Evolutionary conservation across 1,140 invertebrate species (phyloP).

Genomic region (Nautilus pompilius): DNA sequence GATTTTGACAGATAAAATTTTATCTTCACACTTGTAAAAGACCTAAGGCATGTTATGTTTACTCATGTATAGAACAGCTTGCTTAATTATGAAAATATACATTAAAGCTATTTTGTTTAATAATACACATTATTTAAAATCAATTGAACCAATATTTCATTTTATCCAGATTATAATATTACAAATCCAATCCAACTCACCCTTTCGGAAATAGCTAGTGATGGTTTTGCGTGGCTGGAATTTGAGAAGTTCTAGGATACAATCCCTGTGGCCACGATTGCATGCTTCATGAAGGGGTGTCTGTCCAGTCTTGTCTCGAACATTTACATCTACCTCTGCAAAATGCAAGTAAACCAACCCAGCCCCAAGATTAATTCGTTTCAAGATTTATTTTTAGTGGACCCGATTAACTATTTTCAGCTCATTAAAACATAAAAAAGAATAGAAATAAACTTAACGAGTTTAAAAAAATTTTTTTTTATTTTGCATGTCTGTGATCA

Average conservation of each 20-base stretch:
- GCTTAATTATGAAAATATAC: too few relatives aligned
- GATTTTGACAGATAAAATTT: too few relatives aligned
- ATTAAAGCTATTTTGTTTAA: not conserved
- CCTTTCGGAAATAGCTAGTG: slow-evolving; percentile 25
- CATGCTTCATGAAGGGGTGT: slow-evolving; percentile 89
- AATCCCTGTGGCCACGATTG: slow-evolving; percentile 77
- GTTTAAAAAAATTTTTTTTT: too few relatives aligned
- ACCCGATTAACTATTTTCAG: too few relatives aligned
- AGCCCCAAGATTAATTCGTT: too few relatives aligned
- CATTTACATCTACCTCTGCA: slow-evolving; percentile 42
- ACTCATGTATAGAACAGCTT: not conserved
- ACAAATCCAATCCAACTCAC: slow-evolving; percentile 7
- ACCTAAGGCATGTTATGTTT: not conserved
- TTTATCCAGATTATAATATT: not conserved
- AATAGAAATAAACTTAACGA: too few relatives aligned
- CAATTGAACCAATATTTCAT: not conserved
- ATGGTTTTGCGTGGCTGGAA: slow-evolving; percentile 36
- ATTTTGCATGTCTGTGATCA: too few relatives aligned
- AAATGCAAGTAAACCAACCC: too few relatives aligned
- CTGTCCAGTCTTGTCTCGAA: slow-evolving; percentile 83
- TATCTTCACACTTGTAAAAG: not conserved
- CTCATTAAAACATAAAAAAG: too few relatives aligned
- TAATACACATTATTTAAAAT: not conserved
- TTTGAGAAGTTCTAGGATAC: slow-evolving; percentile 71
- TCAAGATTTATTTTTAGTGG: too few relatives aligned